Evolutionary conservation across 1,140 invertebrate genomes (phyloP).

Genomic region (Homalodisca vitripennis): DNA sequence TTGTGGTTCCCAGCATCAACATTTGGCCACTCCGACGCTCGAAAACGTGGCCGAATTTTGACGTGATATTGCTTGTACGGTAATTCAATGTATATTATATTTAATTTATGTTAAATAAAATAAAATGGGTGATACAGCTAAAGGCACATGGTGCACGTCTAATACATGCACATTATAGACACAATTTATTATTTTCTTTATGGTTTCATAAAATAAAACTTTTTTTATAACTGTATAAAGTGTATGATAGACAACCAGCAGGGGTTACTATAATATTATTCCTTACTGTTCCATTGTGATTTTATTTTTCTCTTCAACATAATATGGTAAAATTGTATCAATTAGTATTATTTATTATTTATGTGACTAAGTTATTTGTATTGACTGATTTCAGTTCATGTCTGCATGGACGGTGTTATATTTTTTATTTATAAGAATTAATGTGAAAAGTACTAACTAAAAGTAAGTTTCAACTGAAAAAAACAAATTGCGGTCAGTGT

Average conservation of each 20-base stretch:
- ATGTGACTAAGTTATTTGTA: background rate
- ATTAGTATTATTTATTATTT: conserved; percentile 7
- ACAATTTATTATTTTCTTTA: conserved; percentile 24
- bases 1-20: conserved; percentile 19
- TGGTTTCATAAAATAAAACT: conserved; percentile 7
- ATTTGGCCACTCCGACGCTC: background rate
- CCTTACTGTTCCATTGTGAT: conserved; percentile 25
- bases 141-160: background rate
- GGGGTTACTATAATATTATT: background rate
- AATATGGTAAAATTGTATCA: background rate
- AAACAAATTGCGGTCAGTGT: conserved; percentile 23
- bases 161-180: background rate
- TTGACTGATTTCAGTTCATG: background rate
- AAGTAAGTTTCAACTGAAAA: conserved; percentile 4
- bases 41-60: conserved; percentile 13
- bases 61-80: conserved; percentile 24
- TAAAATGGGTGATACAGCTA: conserved; percentile 30
- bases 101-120: conserved; percentile 29
- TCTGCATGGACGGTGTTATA: conserved; percentile 1
- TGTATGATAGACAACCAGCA: background rate
- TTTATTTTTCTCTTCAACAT: conserved; percentile 11
- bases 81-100: conserved; percentile 28
- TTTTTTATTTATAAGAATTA: conserved; percentile 21
- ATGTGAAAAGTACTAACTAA: conserved; percentile 14
- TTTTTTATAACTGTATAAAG: conserved; percentile 25